Evolutionary conservation across 2,797 vertebrate species (phyloP), one percentile per base, ranked within the genome.

Genomic region (Pangasius krempfi): DNA sequence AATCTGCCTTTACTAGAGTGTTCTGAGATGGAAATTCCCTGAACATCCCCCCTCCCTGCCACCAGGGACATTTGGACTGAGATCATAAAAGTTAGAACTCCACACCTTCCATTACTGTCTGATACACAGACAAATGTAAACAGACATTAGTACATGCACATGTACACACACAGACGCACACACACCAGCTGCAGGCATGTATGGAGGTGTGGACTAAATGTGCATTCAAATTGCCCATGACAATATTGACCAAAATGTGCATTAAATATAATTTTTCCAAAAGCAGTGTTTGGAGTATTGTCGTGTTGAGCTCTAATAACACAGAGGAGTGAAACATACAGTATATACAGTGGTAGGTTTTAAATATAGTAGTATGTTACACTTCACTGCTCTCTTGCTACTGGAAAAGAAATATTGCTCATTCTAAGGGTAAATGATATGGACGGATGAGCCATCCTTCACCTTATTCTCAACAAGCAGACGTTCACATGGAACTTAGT

Each of bases 21-120:
- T 81, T 73, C 84, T 30, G 84, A 56, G 78, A 60, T 81, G 84
- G 88, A 86, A 89, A 86, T 89, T 50, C 88, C 78, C 88, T 25
- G 30, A 86, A 82, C 66, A 12, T 18, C 66, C 58, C 89, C 75
- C 75, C 90, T 64, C 75, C 82, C 90, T 81, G 72, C 40, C 86
- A 80, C 68, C 88, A 52, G 86, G 84, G 85, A 90, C 66, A 75
- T 80, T 85, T 86, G 79, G 86, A 60, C 70, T 88, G 47, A 88
- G 78, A 82, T 88, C 84, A 84, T 88, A 76, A 88, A 81, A 76
- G 20, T 66, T 50, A 52, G 18, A n/a, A 47, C 80, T 70, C 68
- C 84, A 86, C 88, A 89, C 84, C 84, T 78, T 73, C n/a, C 27
- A 37, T 79, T 44, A 10, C 66, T 81, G 84, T 82, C 70, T 89